phyloP scores from a whole-genome alignment of 1,140 invertebrate species.

The Microplitis demolitor region DNA sequence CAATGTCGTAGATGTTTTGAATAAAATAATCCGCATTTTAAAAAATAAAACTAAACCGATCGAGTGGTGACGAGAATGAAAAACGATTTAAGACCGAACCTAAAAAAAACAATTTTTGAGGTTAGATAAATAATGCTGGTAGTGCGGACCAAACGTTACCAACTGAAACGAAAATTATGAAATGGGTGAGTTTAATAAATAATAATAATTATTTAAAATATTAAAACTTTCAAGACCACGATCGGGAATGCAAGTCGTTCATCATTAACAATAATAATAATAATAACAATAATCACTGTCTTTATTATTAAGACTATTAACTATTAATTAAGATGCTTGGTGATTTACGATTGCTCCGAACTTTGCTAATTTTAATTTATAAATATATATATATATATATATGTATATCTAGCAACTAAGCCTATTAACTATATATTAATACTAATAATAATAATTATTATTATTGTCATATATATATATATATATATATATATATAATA shows the following conservation, averaged over 20 bases:
- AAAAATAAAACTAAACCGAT: constrained; percentile 37
- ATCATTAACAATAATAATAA: constrained; percentile 25
- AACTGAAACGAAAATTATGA: constrained; percentile 42
- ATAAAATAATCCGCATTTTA: background rate
- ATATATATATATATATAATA: too few species aligned
- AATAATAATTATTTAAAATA: background rate
- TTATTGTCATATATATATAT: too few species aligned
- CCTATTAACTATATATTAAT: background rate
- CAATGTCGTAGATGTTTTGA: background rate
- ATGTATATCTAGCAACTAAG: background rate
- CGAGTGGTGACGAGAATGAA: constrained; percentile 46
- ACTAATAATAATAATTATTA: background rate
- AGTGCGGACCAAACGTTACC: constrained; percentile 57
- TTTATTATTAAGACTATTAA: constrained; percentile 37
- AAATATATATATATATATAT: background rate
- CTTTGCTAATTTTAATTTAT: background rate
- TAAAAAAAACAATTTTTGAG: constrained; percentile 46
- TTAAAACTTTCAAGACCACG: constrained; percentile 40
- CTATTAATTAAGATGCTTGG: constrained; percentile 6
- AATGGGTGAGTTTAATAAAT: constrained; percentile 16
- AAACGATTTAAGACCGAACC: constrained; percentile 43
- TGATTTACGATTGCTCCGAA: constrained; percentile 8
- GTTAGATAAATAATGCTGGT: constrained; percentile 55
- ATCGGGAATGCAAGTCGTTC: constrained; percentile 47
- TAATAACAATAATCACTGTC: too few species aligned